Evolutionary conservation across 2,888 invertebrate genomes (phyloP).

Genomic region (Agrochola lychnidis): DNA sequence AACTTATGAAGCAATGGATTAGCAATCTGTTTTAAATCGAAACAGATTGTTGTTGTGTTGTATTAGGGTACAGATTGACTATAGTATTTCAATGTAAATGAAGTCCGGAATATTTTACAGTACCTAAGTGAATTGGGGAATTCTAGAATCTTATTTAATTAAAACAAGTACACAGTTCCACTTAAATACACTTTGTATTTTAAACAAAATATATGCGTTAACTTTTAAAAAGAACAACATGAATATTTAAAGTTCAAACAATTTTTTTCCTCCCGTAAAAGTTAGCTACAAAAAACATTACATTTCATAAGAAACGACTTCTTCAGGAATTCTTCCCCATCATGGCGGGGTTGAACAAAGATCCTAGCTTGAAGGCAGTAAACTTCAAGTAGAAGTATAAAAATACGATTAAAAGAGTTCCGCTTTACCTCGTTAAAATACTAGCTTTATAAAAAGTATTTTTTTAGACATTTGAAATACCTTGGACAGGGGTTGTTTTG

Average conservation of each 20-base stretch:
- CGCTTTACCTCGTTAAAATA: conserved; percentile 41
- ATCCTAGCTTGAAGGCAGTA: conserved; percentile 40
- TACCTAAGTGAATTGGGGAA: neutral
- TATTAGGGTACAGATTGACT: too few relatives aligned
- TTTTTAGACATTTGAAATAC: conserved; percentile 16
- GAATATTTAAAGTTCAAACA: conserved; percentile 26
- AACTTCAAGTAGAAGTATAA: conserved; percentile 51
- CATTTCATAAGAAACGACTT: conserved; percentile 53
- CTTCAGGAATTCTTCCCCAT: conserved; percentile 44
- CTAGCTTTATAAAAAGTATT: conserved; percentile 12
- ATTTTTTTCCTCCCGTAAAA: conserved; percentile 32
- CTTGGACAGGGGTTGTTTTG: neutral
- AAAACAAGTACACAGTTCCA: too few relatives aligned
- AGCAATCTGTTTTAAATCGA: too few relatives aligned
- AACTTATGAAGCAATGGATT: too few relatives aligned
- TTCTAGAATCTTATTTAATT: neutral
- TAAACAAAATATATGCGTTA: conserved; percentile 12
- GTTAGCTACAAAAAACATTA: conserved; percentile 53
- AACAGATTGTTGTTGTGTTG: neutral
- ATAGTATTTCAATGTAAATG: neutral
- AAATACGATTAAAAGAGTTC: conserved; percentile 49
- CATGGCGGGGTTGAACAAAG: conserved; percentile 49
- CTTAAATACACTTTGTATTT: neutral
- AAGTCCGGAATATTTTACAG: neutral
- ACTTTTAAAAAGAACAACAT: conserved; percentile 19